phyloP scores from a whole-genome alignment of 2,888 invertebrate genomes.

The Epistrophella euchroma region DNA sequence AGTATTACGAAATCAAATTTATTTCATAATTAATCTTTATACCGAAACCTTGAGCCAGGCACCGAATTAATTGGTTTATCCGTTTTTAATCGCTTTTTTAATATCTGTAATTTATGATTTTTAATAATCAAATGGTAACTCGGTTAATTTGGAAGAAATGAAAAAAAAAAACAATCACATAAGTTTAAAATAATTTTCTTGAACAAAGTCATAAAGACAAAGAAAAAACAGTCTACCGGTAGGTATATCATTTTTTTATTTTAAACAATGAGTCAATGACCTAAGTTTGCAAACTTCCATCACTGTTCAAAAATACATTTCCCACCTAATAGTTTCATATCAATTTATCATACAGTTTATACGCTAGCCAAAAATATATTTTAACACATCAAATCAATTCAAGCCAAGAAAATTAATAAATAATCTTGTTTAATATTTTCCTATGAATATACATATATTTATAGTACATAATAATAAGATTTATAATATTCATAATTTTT shows the following conservation, averaged over 20 bases:
- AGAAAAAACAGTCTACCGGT: no score
- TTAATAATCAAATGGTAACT: no score
- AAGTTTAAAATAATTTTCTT: no score
- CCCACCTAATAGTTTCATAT: conserved; percentile 2
- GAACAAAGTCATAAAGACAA: no score
- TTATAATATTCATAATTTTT: background rate
- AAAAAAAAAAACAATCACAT: no score
- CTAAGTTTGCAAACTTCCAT: background rate
- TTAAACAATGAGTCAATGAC: conserved; percentile 24
- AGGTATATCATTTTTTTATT: background rate
- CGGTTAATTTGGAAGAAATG: no score
- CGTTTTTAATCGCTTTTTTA: no score
- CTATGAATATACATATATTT: background rate
- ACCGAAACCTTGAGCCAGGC: no score
- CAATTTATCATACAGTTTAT: background rate
- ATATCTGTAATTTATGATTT: no score
- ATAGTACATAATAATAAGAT: conserved; percentile 11
- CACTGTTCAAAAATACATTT: conserved; percentile 6
- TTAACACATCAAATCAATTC: conserved; percentile 7
- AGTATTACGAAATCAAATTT: background rate
- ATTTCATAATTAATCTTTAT: background rate
- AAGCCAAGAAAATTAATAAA: conserved; percentile 26
- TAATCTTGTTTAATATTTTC: conserved; percentile 23
- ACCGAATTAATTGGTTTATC: no score
- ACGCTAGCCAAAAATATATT: background rate